Base-by-base conservation (phyloP, 1,140 invertebrate genomes). In the Thrips palmi region DNA sequence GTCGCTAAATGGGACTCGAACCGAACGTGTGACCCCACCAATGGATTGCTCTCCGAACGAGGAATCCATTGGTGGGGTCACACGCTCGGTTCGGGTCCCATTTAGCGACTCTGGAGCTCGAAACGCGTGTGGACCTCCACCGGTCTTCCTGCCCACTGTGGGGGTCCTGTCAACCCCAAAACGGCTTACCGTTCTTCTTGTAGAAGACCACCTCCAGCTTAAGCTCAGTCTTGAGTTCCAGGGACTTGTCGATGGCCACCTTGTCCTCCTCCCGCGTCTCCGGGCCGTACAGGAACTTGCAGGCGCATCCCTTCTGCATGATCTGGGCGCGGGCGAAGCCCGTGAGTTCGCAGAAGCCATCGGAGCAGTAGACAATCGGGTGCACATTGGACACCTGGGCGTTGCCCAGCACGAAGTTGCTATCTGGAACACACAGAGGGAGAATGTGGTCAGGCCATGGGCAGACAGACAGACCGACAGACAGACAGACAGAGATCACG, bases 321-420 rank as follows among this genome's bases (percentile, higher is more conserved):
- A 92, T 89, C 64, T 94, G 87, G 25, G 88, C 88, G 44, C 91
- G 70, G 41, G 82, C 70, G 63, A 77, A 92, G 42, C 88, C 88
- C 40, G 88, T 93, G 62, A 96, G 73, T 63, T 94, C 89, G 58
- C 87, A 92, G 67, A 96, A 96, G 34, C 89, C 91, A 71, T 96
- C 89, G 3, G 87, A 92, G 63, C 91, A 96, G 63, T 96, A 96
- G 42, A 96, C 91, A 61, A 96, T 93, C 45, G 91, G 89, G 65
- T 86, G 87, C 19, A 75, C 55, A 41, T 74, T 59, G 43, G 78
- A 74, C 44, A 92, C 88, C 63, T 93, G 87, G 41, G 91, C 89
- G 68, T 94, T 94, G 48, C 89, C 91, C 57, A 96, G 67, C 50
- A 96, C 89, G 64, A 96, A 96, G 67, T 94, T 96, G 65, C 87